A percentile compares a stretch with the other conserved stretches of the same genome.
Evolutionary conservation across 2,797 vertebrate genomes (phyloP).

Genomic region (Novumbra hubbsi): DNA sequence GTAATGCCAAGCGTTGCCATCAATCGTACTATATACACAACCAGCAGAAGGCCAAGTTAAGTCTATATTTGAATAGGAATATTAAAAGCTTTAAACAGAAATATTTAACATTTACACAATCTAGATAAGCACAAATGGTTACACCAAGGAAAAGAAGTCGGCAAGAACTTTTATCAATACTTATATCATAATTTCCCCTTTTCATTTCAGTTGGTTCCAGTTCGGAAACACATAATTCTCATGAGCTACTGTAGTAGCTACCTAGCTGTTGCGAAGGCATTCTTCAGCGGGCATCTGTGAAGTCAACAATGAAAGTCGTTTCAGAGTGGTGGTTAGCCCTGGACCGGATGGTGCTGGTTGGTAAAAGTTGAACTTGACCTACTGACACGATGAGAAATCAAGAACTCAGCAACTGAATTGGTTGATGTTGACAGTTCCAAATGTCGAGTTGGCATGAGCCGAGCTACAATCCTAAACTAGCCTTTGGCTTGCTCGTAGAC

Average conservation of each 20-base stretch:
- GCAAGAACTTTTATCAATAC: too few species aligned
- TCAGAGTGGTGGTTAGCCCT: background rate
- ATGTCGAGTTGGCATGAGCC: too few species aligned
- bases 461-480: too few species aligned
- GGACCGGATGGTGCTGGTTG: background rate
- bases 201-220: background rate
- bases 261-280: slow-evolving; percentile 58
- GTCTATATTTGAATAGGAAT: too few species aligned
- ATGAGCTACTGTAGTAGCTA: slow-evolving; percentile 25
- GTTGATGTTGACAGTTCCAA: background rate
- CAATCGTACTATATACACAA: too few species aligned
- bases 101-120: too few species aligned
- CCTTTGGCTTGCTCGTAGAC: background rate
- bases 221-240: background rate
- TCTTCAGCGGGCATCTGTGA: slow-evolving; percentile 38
- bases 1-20: background rate
- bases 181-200: background rate
- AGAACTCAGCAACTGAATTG: background rate
- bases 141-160: too few species aligned
- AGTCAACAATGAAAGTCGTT: background rate
- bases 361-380: background rate
- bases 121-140: too few species aligned
- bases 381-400: slow-evolving; percentile 7
- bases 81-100: too few species aligned
- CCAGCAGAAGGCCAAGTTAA: too few species aligned